Evolutionary conservation across 2,113 vertebrate species (phyloP), one percentile per base, ranked within the genome.

Genomic region (Casuarius casuarius): DNA sequence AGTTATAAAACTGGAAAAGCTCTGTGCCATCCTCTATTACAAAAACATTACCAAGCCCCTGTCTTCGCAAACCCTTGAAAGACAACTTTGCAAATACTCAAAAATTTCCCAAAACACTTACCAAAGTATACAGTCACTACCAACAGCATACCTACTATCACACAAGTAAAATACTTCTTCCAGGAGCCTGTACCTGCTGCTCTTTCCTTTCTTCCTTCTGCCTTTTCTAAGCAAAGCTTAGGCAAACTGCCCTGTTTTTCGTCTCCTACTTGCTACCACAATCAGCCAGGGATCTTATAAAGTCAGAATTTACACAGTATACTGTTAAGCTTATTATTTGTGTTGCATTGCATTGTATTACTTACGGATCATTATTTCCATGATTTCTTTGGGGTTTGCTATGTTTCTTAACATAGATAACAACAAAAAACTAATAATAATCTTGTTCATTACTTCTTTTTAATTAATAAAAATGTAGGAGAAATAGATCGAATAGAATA

Each of bases 261-360:
- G 38, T 31, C 22, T 3, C 2, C 4, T 44, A 6, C 46, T 15
- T 12, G 51, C 9, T 65, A 22, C 1, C 1, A 10, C 9, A 44
- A 3, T 12, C 28, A 67, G 65, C 40, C 42, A 67, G 40, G 3
- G 7, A 68, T 3, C n/a, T 31, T 16, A 33, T 5, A 21, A 22
- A 21, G 7, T 3, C 35, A 8, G 28, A 44, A 46, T 49, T 74
- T 54, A 21, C 5, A 20, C 10, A 12, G 2, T 40, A 10, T 70
- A 29, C 46, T 68, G 1, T 49, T 77, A 70, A 90, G 20, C 11
- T 2, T 81, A 6, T 1, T 14, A 7, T 70, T 84, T 87, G 1
- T 31, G n/a, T 70, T 56, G 6, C 3, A 20, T 48, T 76, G 33
- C n/a, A 73, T 59, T 21, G 1, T 19, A 21, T 44, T 44, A 11